These are phyloP conservation scores for Dryoscopus gambensis DNA, from an alignment of 2,113 vertebrate genomes.

Conservation along the genomic window DNA sequence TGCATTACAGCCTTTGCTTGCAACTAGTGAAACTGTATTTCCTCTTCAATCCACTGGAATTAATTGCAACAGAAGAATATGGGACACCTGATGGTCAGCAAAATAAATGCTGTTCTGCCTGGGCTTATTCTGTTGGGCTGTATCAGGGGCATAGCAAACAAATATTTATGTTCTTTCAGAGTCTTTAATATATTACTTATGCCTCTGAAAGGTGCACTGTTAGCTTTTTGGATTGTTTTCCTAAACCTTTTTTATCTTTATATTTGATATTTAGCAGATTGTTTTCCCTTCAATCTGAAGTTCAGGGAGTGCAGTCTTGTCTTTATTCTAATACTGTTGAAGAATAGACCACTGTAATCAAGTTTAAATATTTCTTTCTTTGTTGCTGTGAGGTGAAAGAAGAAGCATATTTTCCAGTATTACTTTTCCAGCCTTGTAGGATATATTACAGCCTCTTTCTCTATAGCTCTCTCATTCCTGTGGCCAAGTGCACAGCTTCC, in stretches of 20 bases:
- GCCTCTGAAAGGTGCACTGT: neutral
- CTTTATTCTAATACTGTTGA: neutral
- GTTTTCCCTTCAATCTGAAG: neutral
- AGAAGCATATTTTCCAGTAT: neutral
- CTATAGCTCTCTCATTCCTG: neutral
- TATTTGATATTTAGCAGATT: neutral
- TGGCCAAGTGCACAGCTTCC: neutral
- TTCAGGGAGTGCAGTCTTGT: neutral
- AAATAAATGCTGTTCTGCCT: conserved; percentile 32
- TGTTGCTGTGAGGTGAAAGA: neutral
- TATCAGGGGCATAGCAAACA: conserved; percentile 31
- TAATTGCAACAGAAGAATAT: neutral
- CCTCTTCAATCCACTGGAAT: conserved; percentile 32
- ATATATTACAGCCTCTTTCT: neutral
- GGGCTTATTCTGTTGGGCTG: conserved; percentile 2
- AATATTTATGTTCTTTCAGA: conserved; percentile 6
- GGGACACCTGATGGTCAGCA: conserved; percentile 36
- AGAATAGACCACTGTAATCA: neutral
- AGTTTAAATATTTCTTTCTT: neutral
- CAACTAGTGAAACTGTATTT: neutral
- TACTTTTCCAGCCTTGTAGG: neutral
- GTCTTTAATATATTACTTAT: neutral
- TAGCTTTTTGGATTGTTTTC: neutral
- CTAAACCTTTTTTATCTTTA: neutral
- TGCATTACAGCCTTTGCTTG: conserved; percentile 35